Evolutionary conservation across 2,113 vertebrate genomes (phyloP).

Genomic region (Hymenochirus boettgeri): DNA sequence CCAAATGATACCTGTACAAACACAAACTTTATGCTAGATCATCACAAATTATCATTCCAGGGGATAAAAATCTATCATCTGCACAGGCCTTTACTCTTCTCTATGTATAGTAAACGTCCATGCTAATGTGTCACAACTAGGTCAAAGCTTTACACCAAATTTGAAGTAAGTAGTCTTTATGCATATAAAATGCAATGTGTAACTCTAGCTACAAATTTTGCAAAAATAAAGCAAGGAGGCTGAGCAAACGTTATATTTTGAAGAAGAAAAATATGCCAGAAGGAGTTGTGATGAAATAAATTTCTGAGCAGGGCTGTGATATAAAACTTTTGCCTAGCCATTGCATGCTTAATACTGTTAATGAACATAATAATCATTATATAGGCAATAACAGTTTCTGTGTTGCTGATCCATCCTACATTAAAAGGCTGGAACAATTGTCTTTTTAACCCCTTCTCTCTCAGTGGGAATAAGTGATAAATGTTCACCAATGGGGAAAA

Average conservation of each 20-base stretch:
- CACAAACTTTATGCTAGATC: too few relatives aligned
- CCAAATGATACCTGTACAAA: too few relatives aligned
- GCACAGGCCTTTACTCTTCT: too few relatives aligned
- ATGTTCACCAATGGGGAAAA: neutral
- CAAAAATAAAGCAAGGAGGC: neutral
- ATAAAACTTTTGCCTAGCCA: constrained; percentile 13
- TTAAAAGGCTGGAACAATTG: neutral
- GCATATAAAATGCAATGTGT: too few relatives aligned
- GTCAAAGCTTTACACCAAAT: too few relatives aligned
- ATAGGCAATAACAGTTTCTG: constrained; percentile 24
- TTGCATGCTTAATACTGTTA: constrained; percentile 21
- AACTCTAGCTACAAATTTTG: too few relatives aligned
- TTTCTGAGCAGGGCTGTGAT: neutral
- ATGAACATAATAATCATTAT: constrained; percentile 37
- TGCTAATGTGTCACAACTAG: too few relatives aligned
- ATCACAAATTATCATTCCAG: too few relatives aligned
- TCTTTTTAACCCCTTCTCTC: constrained; percentile 16
- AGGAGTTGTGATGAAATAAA: too few relatives aligned
- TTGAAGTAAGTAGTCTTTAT: neutral
- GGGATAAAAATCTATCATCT: too few relatives aligned
- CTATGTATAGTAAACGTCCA: too few relatives aligned
- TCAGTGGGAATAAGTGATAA: constrained; percentile 5
- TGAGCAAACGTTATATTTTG: neutral
- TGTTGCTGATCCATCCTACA: constrained; percentile 8
- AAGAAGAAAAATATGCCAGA: too few relatives aligned